Conservation (phyloP, 2,888 invertebrate genomes). For the Hedya salicella region DNA sequence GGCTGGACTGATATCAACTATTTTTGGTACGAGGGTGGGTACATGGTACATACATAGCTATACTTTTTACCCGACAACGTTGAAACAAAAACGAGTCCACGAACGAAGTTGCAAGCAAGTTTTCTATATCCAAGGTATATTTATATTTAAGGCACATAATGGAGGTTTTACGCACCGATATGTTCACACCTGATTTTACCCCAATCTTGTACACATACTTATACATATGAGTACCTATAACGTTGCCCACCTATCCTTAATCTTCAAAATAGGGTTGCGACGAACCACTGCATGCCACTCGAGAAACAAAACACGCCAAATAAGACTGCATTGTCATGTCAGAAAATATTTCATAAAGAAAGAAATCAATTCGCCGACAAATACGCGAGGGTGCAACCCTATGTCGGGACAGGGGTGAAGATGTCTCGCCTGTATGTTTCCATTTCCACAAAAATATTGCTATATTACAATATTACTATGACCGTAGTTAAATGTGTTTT, state of each 20-base stretch:
- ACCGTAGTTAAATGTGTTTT: no score
- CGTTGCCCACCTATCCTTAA: not conserved
- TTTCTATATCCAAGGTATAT: no score
- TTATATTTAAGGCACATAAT: no score
- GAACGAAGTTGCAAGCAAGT: no score
- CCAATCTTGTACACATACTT: not conserved
- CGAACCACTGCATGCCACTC: constrained; percentile 37
- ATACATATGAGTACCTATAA: not conserved
- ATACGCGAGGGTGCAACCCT: constrained; percentile 60
- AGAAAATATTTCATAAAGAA: constrained; percentile 36
- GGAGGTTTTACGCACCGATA: not conserved
- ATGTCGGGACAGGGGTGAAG: constrained; percentile 57
- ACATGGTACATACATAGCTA: no score
- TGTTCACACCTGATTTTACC: not conserved
- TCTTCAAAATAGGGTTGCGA: constrained; percentile 32
- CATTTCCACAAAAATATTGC: constrained; percentile 50
- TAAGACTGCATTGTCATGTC: constrained; percentile 46
- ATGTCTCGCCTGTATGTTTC: constrained; percentile 52
- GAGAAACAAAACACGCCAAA: constrained; percentile 55
- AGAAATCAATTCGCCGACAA: constrained; percentile 72
- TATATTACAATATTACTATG: no score
- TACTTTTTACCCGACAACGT: no score
- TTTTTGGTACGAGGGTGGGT: no score
- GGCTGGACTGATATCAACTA: no score
- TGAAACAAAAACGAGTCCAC: no score